Evolutionary conservation across 1,140 invertebrate genomes (phyloP), one percentile per base, ranked within the genome.

Genomic region (Probaryconus sp.): DNA sequence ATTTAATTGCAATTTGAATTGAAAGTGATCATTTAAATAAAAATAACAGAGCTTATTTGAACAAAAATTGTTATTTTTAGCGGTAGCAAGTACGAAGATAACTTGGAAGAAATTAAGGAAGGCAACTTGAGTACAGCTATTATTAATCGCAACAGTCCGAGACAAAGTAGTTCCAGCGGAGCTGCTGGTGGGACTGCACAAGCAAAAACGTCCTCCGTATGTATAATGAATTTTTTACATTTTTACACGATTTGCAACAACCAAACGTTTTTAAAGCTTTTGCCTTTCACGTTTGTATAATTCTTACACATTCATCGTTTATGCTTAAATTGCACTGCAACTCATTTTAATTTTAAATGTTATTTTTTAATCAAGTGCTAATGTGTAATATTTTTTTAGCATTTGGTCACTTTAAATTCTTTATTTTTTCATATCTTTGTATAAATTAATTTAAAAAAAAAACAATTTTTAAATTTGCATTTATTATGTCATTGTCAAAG

Each of bases 61-160:
- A 7, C 51, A 40, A 40, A 67, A 37, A 73, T 33, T n/a, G n/a
- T 14, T 30, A 42, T 56, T 85, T 88, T 13, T 78, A 93, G 92
- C 55, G 90, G 92, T 26, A 94, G 93, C 84, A 91, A 92, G 65
- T 94, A 94, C 78, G 91, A 92, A 60, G 93, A 93, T 68, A 93
- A 93, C 85, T 74, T 91, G 48, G 91, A 93, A 67, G 89, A 91
- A 26, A 83, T 90, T 17, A 87, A 86, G 20, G 89, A 89, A 40
- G 89, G 90, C 4, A 80, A 82, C 61, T 37, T 84, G 47, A 84
- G 76, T 51, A 82, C 85, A 28, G 83, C 84, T 30, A 82, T 87
- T 55, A 77, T 87, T 14, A 87, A 80, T 58, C 81, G 87, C 40
- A 79, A 72, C 64, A 83, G 69, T 47, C 45, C 79, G 42, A 83